phyloP scores from a whole-genome alignment of 2,888 invertebrate genomes.

The Scrobipalpa costella region DNA sequence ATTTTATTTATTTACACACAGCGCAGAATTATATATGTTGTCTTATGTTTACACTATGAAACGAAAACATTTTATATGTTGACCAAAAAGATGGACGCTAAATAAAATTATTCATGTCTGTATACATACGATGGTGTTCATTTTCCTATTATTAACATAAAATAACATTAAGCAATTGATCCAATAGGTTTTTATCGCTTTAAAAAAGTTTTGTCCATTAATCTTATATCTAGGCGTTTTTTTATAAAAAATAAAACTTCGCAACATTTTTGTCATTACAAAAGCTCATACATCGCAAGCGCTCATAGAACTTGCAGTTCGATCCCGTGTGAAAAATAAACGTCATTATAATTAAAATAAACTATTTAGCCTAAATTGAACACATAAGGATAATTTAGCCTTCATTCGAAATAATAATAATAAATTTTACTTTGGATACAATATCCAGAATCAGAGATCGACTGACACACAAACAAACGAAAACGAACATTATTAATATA shows the following conservation, averaged over 20 bases:
- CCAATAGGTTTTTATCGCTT: too few species aligned
- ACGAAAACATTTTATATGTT: neutral
- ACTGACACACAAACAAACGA: too few species aligned
- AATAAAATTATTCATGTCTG: too few species aligned
- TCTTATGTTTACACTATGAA: too few species aligned
- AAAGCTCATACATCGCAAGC: conserved; percentile 53
- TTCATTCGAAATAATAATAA: neutral
- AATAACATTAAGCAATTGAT: too few species aligned
- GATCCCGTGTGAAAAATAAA: neutral
- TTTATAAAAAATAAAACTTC: conserved; percentile 59
- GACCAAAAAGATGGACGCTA: too few species aligned
- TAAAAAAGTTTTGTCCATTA: too few species aligned
- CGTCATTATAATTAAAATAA: neutral
- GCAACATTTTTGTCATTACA: conserved; percentile 50
- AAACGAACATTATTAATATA: too few species aligned
- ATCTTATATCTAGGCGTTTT: conserved; percentile 30
- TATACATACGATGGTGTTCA: too few species aligned
- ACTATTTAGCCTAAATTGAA: neutral
- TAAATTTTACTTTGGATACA: neutral
- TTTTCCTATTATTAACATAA: too few species aligned
- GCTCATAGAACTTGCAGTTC: neutral
- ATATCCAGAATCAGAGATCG: too few species aligned
- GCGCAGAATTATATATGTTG: conserved; percentile 32
- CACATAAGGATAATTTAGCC: neutral
- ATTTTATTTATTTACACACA: conserved; percentile 44